phyloP scores from a whole-genome alignment of 1,140 invertebrate genomes.

The Vanessa atalanta region DNA sequence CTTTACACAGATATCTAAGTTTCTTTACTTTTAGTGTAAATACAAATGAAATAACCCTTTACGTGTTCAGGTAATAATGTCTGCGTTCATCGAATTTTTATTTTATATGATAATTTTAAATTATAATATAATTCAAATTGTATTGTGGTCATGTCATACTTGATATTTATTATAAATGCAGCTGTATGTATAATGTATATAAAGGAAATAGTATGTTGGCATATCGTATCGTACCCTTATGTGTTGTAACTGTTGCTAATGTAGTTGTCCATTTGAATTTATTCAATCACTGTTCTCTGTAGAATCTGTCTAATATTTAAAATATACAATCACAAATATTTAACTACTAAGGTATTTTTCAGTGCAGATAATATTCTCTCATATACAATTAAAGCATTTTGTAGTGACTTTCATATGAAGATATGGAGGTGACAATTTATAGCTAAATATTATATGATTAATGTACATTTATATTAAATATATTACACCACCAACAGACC shows the following conservation, averaged over 20 bases:
- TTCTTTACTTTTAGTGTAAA: no score
- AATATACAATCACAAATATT: background rate
- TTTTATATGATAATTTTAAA: background rate
- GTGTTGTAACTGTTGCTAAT: background rate
- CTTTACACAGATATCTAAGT: no score
- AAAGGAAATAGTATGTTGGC: background rate
- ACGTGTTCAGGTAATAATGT: no score
- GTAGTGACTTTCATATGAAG: no score
- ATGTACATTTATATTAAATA: no score
- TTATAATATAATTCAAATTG: background rate
- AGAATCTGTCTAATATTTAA: background rate
- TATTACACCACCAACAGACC: no score
- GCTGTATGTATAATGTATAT: background rate
- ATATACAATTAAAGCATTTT: no score
- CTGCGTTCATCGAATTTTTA: background rate
- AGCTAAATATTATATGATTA: no score
- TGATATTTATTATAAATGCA: background rate
- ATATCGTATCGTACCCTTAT: background rate
- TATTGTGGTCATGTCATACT: background rate
- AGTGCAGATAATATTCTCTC: no score
- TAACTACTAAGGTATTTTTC: no score
- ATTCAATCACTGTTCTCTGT: background rate
- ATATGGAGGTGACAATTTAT: no score
- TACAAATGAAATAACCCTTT: no score
- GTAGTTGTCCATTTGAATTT: background rate